Conservation (phyloP, 2,797 vertebrate species). For the Catostomus latipinnis region DNA sequence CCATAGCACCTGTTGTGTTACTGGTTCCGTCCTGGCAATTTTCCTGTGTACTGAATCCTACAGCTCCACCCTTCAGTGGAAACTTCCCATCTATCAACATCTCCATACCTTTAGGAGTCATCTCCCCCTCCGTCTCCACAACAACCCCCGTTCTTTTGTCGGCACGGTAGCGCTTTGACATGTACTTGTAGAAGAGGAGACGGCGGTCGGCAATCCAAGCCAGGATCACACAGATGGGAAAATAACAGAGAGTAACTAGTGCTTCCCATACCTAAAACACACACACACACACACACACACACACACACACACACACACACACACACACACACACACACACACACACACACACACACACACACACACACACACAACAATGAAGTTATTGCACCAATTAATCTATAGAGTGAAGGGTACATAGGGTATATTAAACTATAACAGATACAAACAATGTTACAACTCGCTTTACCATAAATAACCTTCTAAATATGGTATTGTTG, state of each 20-base stretch:
- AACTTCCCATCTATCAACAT: conserved; percentile 85
- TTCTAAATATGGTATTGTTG: background rate
- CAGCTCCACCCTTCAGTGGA: conserved; percentile 60
- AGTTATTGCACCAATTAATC: background rate
- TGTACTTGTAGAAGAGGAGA: conserved; percentile 94
- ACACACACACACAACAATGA: background rate
- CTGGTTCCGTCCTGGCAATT: conserved; percentile 60
- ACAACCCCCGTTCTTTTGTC: conserved; percentile 93
- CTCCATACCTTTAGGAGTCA: conserved; percentile 82
- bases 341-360: background rate
- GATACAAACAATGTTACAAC: background rate
- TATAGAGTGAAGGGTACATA: background rate
- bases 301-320: background rate
- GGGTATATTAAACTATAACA: background rate
- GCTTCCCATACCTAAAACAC: conserved; percentile 88
- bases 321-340: background rate
- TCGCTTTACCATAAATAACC: background rate
- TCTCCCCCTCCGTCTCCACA: conserved; percentile 90
- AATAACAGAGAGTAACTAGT: conserved; percentile 88
- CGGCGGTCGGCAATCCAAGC: conserved; percentile 95
- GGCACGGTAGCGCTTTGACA: conserved; percentile 91
- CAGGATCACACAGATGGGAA: conserved; percentile 90
- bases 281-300: background rate
- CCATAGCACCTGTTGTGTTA: conserved; percentile 62
- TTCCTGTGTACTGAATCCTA: conserved; percentile 56